phyloP scores from a whole-genome alignment of 2,888 invertebrate species.

The Acholoe squamosa region DNA sequence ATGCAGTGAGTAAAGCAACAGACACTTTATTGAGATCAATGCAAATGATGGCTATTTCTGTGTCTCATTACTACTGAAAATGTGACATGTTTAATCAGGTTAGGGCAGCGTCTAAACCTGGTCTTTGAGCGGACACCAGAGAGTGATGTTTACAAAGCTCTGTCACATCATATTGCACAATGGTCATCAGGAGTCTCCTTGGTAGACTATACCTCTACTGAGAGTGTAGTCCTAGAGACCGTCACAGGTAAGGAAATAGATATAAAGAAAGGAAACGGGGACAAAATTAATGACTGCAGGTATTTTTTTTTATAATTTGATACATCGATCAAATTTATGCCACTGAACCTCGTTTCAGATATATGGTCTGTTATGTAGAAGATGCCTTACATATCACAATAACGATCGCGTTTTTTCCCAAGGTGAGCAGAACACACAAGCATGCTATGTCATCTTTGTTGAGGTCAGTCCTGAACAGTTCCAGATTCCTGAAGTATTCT shows the following conservation, averaged over 20 bases:
- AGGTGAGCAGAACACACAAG: background rate
- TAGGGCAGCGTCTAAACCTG: conserved; percentile 3
- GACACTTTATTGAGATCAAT: too few species aligned
- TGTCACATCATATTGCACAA: background rate
- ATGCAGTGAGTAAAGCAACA: too few species aligned
- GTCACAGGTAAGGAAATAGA: background rate
- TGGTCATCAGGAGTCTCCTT: background rate
- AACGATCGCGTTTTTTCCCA: too few species aligned
- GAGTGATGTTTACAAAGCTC: background rate
- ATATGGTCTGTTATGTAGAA: too few species aligned
- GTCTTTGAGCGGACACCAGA: conserved; percentile 9
- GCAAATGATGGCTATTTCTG: too few species aligned
- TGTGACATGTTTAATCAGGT: conserved; percentile 10
- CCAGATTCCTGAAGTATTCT: background rate
- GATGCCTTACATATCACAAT: too few species aligned
- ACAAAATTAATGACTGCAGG: too few species aligned
- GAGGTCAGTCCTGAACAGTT: background rate
- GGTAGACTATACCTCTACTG: background rate
- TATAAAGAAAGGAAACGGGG: too few species aligned
- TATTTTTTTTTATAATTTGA: too few species aligned
- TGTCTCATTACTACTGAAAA: background rate
- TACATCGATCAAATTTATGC: too few species aligned
- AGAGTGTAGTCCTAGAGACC: background rate
- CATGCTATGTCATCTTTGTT: background rate
- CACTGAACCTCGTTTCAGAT: too few species aligned